Evolutionary conservation across 53 echinoderm and acorn worm genomes (phyloP), one percentile per base, ranked within the genome.

Genomic region (Henricia sp.): DNA sequence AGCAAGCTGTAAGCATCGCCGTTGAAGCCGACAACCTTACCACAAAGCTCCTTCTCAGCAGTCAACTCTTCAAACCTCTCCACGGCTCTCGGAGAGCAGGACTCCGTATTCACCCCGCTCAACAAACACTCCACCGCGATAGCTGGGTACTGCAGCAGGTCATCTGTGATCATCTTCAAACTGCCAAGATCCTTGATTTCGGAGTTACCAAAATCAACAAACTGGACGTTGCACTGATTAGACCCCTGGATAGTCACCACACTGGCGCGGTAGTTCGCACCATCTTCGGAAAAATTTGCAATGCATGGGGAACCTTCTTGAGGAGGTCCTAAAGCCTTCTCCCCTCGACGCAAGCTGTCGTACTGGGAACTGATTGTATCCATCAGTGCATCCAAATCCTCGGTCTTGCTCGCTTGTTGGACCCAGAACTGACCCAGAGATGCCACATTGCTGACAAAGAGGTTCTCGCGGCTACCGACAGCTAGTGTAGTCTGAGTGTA

Each of bases 161-260:
- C 76, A 40, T 86, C 58, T 14, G 83, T 63, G 11, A 95, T 86
- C 4, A 64, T 66, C 48, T 71, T 83, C 14, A 99, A 50, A 35
- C 86, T 85, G 3, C 72, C 70, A 3, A 68, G 37, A 32, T 67
- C 44, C n/a, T 85, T 88, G 16, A 91, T 73, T 39, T 94, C 99
- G 6, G 88, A 70, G 65, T 99, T 99, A 21, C 99, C 99, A 87
- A 92, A 99, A 70, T 99, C 99, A 26, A 99, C 90, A 84, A 99
- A 99, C 42, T 88, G 88, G 46, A 95, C 94, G 40, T 82, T 84
- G 75, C 89, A 93, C 29, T 83, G 50, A 21, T 91, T 70, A 10
- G 86, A 37, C 14, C 87, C 91, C 41, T 89, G 43, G n/a, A 77
- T 67, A 52, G 87, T 84, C 0, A 77, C 73, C 25, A 95, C 89